Conservation (phyloP, 2,888 invertebrate species). For the Schrankia costaestrigalis region DNA sequence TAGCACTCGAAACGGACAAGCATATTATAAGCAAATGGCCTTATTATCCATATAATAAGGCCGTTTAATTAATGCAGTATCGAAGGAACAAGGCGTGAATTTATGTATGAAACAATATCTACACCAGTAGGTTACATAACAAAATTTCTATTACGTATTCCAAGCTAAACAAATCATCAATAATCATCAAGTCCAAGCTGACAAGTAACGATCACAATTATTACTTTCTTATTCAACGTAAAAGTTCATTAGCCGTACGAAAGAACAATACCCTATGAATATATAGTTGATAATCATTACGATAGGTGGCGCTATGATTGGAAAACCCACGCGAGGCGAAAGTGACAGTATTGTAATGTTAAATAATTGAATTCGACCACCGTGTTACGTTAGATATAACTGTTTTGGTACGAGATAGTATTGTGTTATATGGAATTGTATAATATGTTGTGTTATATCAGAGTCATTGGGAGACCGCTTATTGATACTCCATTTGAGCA, state of each 20-base stretch:
- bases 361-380: slow-evolving; percentile 53
- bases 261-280: slow-evolving; percentile 58
- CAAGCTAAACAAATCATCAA: slow-evolving; percentile 27
- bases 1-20: too few relatives aligned
- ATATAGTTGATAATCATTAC: slow-evolving; percentile 46
- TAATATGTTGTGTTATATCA: too few relatives aligned
- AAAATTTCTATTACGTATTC: slow-evolving; percentile 7
- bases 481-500: too few relatives aligned
- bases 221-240: slow-evolving; percentile 59
- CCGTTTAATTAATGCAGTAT: too few relatives aligned
- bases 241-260: slow-evolving; percentile 61
- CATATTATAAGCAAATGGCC: too few relatives aligned
- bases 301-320: too few relatives aligned
- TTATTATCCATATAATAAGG: too few relatives aligned
- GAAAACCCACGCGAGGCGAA: slow-evolving; percentile 59
- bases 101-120: too few relatives aligned
- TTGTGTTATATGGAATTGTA: too few relatives aligned
- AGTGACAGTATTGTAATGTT: slow-evolving; percentile 52
- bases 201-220: slow-evolving; percentile 49
- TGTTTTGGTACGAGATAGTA: too few relatives aligned
- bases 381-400: slow-evolving; percentile 47
- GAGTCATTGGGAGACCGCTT: too few relatives aligned
- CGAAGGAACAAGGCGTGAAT: too few relatives aligned
- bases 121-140: slow-evolving; percentile 7
- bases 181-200: slow-evolving; percentile 34